Conservation (phyloP, 2,888 invertebrate genomes). For the Stegophylla sp. region DNA sequence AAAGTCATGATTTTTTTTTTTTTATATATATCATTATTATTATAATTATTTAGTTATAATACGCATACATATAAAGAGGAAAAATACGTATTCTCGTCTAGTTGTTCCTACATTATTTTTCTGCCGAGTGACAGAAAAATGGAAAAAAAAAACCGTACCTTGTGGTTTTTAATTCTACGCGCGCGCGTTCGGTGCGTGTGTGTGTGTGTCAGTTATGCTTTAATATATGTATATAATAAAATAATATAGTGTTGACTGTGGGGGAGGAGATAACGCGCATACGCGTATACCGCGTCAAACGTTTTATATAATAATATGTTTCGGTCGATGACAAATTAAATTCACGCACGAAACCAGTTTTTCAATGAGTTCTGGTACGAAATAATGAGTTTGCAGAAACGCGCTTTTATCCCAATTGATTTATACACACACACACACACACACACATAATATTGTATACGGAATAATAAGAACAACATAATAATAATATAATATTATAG, state of each 20-base stretch:
- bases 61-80: background rate
- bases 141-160: background rate
- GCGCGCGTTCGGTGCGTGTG: background rate
- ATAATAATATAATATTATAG: background rate
- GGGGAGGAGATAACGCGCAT: background rate
- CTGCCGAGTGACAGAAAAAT: background rate
- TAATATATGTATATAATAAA: background rate
- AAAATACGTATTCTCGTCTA: background rate
- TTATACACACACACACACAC: background rate
- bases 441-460: background rate
- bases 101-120: background rate
- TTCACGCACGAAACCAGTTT: conserved; percentile 33
- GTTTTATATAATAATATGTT: background rate
- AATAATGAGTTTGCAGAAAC: conserved; percentile 37
- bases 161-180: conserved; percentile 4
- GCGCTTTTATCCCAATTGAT: conserved; percentile 12
- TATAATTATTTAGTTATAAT: background rate
- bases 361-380: background rate
- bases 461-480: background rate
- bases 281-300: background rate
- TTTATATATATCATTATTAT: background rate
- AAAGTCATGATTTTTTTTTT: conserved; percentile 2
- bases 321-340: conserved; percentile 29
- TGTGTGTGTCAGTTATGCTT: too few relatives aligned
- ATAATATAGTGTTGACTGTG: background rate